phyloP scores from a whole-genome alignment of 2,888 invertebrate species.

The Diplolepis rosae region DNA sequence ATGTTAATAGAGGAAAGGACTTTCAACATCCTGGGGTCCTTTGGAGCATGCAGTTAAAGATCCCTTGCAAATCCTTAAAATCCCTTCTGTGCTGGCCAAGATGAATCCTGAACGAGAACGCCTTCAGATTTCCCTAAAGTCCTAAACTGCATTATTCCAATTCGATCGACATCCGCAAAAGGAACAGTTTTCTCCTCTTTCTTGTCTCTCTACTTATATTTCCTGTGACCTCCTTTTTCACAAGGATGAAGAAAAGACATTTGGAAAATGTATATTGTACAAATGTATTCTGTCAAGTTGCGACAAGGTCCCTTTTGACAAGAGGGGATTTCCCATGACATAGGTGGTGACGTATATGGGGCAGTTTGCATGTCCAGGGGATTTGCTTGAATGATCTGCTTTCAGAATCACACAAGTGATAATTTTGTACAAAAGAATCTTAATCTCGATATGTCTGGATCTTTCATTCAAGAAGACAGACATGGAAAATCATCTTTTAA shows the following conservation, averaged over 20 bases:
- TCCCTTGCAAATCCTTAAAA: constrained; percentile 36
- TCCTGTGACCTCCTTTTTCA: not conserved
- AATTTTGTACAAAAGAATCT: not conserved
- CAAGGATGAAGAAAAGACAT: constrained; percentile 26
- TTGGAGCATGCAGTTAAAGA: constrained; percentile 27
- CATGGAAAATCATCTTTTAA: too few relatives aligned
- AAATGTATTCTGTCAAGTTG: constrained; percentile 23
- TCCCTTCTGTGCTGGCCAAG: constrained; percentile 29
- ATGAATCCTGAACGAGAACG: constrained; percentile 18
- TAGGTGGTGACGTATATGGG: constrained; percentile 28
- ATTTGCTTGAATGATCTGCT: constrained; percentile 31
- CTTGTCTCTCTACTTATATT: not conserved
- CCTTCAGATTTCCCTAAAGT: constrained; percentile 33
- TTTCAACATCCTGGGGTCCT: constrained; percentile 1
- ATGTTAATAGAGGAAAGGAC: constrained; percentile 29
- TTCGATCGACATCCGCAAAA: constrained; percentile 23
- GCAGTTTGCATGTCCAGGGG: not conserved
- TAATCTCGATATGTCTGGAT: too few relatives aligned
- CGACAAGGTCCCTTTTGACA: constrained; percentile 20
- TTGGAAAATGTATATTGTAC: not conserved
- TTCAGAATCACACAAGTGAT: not conserved
- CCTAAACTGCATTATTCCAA: constrained; percentile 23
- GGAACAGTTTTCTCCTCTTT: not conserved
- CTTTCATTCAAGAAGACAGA: too few relatives aligned
- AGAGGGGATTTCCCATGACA: constrained; percentile 33